Evolutionary conservation across 2,113 vertebrate species (phyloP).

Genomic region (Toxotes jaculatrix): DNA sequence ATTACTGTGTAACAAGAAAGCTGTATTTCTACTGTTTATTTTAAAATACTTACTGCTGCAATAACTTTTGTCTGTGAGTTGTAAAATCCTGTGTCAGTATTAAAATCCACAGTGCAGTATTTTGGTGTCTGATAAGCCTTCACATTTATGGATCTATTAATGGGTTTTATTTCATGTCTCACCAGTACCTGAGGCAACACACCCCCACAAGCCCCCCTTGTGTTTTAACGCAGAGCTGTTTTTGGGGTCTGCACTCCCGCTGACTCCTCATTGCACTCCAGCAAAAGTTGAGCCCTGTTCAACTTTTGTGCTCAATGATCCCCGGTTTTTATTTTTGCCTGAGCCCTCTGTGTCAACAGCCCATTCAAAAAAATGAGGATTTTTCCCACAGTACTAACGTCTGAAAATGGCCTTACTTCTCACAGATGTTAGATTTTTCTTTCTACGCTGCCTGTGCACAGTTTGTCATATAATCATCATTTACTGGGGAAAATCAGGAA

Average conservation of each 20-base stretch:
- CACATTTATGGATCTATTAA: too few relatives aligned
- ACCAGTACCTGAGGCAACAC: too few relatives aligned
- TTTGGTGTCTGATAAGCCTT: too few relatives aligned
- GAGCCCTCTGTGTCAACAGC: neutral
- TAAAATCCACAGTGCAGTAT: too few relatives aligned
- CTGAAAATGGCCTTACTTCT: neutral
- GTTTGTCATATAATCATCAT: constrained; percentile 12
- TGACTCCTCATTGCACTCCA: neutral
- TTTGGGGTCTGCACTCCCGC: too few relatives aligned
- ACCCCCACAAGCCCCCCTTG: too few relatives aligned
- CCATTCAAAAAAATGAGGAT: neutral
- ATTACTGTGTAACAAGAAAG: constrained; percentile 1
- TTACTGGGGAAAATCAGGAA: neutral
- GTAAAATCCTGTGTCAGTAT: neutral
- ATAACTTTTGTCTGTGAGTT: neutral
- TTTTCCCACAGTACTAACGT: neutral
- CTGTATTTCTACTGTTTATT: neutral
- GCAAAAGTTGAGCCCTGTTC: neutral
- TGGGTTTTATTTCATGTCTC: neutral
- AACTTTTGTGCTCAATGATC: neutral
- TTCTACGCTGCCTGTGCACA: neutral
- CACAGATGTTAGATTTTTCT: too few relatives aligned
- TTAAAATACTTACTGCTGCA: too few relatives aligned
- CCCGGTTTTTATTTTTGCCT: neutral
- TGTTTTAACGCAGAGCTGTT: too few relatives aligned